phyloP scores from a whole-genome alignment of 2,888 invertebrate genomes.

The Drosophila cracens region DNA sequence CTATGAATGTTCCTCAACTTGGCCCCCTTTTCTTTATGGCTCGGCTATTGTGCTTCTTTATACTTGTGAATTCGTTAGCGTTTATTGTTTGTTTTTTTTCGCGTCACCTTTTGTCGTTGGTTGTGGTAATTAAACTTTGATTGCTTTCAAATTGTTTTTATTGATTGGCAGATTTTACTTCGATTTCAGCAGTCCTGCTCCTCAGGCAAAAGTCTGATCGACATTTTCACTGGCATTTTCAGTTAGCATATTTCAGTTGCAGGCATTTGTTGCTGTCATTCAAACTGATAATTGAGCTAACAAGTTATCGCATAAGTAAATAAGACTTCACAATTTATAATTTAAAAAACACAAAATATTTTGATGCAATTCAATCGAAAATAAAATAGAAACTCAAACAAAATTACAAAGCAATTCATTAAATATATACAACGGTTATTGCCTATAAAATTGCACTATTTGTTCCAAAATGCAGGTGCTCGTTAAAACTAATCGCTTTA shows the following conservation, averaged over 20 bases:
- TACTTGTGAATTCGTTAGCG: slow-evolving; percentile 55
- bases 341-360: background rate
- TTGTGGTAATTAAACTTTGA: slow-evolving; percentile 77
- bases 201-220: slow-evolving; percentile 10
- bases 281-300: slow-evolving; percentile 35
- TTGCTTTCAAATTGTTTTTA: slow-evolving; percentile 77
- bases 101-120: slow-evolving; percentile 58
- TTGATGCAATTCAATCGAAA: background rate
- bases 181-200: slow-evolving; percentile 24
- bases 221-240: slow-evolving; percentile 16
- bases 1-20: slow-evolving; percentile 37
- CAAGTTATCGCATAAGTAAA: slow-evolving; percentile 16
- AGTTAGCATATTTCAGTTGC: slow-evolving; percentile 26
- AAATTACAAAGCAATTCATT: background rate
- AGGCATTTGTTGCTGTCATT: slow-evolving; percentile 34
- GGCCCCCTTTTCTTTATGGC: slow-evolving; percentile 58
- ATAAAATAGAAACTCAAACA: background rate
- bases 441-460: background rate
- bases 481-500: background rate
- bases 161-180: slow-evolving; percentile 67
- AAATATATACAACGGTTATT: background rate
- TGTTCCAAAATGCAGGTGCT: too few relatives aligned
- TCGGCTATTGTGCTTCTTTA: slow-evolving; percentile 49
- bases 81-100: slow-evolving; percentile 47
- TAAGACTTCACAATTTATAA: slow-evolving; percentile 8